phyloP scores from a whole-genome alignment of 2,113 vertebrate species.

The Notothenia coriiceps region DNA sequence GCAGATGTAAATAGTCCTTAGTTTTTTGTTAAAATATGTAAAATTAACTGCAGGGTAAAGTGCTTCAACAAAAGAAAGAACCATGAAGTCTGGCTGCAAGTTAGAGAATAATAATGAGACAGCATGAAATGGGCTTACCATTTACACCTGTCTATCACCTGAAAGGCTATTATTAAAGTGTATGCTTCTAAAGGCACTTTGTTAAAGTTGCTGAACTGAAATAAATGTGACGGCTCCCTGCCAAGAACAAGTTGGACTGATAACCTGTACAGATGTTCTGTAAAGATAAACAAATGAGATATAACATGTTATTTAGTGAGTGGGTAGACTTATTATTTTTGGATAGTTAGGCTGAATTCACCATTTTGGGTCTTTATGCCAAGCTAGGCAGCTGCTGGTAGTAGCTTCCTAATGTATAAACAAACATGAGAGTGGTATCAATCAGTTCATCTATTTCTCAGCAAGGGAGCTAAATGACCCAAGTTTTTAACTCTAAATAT shows the following conservation, averaged over 20 bases:
- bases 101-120: not conserved
- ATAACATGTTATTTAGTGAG: not conserved
- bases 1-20: not conserved
- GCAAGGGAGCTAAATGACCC: not conserved
- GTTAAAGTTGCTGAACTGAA: not conserved
- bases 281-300: slow-evolving; percentile 2
- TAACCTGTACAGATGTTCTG: not conserved
- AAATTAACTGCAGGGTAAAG: not conserved
- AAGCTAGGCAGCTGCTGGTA: not conserved
- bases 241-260: not conserved
- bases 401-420: not conserved
- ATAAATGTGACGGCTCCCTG: not conserved
- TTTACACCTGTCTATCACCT: not conserved
- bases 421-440: not conserved
- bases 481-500: not conserved
- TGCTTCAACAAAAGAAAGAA: slow-evolving; percentile 9
- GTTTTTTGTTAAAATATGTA: not conserved
- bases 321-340: not conserved
- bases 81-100: not conserved
- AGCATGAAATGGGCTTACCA: not conserved
- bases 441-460: not conserved
- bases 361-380: not conserved
- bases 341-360: not conserved
- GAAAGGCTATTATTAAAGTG: not conserved
- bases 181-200: not conserved